Percentiles rank a stretch among this genome's conserved stretches.
These are phyloP conservation scores for Nanorana parkeri DNA, from an alignment of 2,113 vertebrate species.

Conservation along the genomic window DNA sequence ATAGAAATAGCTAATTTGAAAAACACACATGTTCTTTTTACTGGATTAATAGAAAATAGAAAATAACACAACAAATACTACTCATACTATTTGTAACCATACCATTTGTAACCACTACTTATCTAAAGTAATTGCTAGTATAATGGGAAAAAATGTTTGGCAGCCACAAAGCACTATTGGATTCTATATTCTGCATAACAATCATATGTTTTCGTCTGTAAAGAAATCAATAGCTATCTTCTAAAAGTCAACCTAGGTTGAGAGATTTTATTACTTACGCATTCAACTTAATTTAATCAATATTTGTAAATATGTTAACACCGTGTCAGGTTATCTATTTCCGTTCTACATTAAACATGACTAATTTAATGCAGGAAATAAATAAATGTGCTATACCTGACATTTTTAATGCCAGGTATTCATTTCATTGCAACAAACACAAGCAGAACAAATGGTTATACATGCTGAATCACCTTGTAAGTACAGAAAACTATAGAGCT, in stretches of 20 bases:
- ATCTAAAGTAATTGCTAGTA: too few species aligned
- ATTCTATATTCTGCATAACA: neutral
- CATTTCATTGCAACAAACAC: neutral
- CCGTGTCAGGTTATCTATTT: neutral
- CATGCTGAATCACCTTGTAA: conserved; percentile 5
- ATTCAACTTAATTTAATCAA: conserved; percentile 10
- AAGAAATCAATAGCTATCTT: conserved; percentile 10
- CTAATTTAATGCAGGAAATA: neutral
- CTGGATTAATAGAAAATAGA: too few species aligned
- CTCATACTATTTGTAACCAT: too few species aligned
- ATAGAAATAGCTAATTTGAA: too few species aligned
- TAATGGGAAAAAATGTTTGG: neutral
- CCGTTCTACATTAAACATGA: neutral
- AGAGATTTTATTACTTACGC: conserved; percentile 4
- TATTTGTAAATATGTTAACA: conserved; percentile 13
- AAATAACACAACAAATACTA: too few species aligned
- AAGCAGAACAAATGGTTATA: neutral
- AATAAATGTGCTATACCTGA: neutral
- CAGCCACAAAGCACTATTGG: neutral
- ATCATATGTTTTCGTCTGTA: conserved; percentile 16
- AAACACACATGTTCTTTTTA: too few species aligned
- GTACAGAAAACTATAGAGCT: conserved; percentile 10
- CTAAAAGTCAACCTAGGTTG: neutral
- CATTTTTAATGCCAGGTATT: neutral
- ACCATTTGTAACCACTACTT: too few species aligned